Conservation (phyloP, 2,113 vertebrate species). For the Pholis gunnellus region DNA sequence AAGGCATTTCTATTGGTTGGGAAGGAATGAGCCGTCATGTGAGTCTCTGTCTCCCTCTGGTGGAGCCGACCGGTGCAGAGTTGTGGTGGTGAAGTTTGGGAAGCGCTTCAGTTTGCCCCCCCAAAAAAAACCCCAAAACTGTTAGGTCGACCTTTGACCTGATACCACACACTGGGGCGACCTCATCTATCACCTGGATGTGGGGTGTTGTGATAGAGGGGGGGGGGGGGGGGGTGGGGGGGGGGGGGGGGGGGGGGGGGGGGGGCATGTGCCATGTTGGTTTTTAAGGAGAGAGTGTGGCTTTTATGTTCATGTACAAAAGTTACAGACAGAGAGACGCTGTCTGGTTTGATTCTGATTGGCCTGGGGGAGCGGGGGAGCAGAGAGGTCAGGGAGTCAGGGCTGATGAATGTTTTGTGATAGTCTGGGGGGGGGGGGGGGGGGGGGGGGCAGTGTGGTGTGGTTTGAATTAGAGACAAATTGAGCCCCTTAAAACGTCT, state of each 20-base stretch:
- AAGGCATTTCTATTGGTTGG: too few relatives aligned
- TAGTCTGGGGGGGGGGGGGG: conserved; percentile 39
- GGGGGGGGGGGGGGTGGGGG: neutral
- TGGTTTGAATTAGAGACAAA: conserved; percentile 77
- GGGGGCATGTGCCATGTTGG: neutral
- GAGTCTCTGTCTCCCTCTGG: conserved; percentile 74
- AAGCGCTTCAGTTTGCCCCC: conserved; percentile 58
- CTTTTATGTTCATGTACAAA: conserved; percentile 64
- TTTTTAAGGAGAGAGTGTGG: neutral
- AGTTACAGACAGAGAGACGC: conserved; percentile 76
- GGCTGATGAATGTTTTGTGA: conserved; percentile 74
- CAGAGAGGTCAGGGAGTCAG: conserved; percentile 70
- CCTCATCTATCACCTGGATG: conserved; percentile 79
- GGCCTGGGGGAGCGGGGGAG: conserved; percentile 35
- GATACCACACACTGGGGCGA: conserved; percentile 62
- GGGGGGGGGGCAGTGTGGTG: conserved; percentile 33
- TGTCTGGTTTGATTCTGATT: conserved; percentile 74
- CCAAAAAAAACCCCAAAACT: conserved; percentile 47
- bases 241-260: conserved; percentile 3
- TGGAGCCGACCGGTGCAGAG: conserved; percentile 20
- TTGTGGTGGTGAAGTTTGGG: neutral
- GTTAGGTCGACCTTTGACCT: conserved; percentile 63
- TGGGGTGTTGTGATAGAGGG: conserved; percentile 62
- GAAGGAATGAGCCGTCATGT: neutral
- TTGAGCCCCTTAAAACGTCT: conserved; percentile 24